phyloP scores from a whole-genome alignment of 2,113 vertebrate species.

The Plectropomus leopardus region DNA sequence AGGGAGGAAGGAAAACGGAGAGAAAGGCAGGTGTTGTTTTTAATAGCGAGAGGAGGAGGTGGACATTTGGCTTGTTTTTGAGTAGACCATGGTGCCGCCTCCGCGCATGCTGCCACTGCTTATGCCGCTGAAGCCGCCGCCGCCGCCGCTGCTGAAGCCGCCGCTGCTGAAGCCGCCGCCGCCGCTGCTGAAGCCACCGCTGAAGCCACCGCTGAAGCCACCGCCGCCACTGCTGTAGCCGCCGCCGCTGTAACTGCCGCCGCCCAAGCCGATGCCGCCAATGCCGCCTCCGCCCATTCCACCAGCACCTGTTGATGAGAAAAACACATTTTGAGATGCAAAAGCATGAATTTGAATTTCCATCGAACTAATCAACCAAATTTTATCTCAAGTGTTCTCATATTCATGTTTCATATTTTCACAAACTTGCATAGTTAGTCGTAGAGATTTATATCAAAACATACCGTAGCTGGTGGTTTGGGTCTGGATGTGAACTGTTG shows the following conservation, averaged over 20 bases:
- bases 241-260: neutral
- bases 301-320: conserved; percentile 21
- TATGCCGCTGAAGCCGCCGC: too few relatives aligned
- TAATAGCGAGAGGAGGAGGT: neutral
- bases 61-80: neutral
- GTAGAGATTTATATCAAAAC: conserved; percentile 13
- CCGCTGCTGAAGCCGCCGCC: neutral
- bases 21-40: neutral
- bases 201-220: too few relatives aligned
- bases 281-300: neutral
- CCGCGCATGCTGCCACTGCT: neutral
- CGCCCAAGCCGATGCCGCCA: neutral
- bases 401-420: neutral
- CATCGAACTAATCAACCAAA: neutral
- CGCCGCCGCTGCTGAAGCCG: neutral
- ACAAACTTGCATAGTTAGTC: neutral
- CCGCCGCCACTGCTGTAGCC: neutral
- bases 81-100: accelerated
- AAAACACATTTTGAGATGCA: conserved; percentile 14
- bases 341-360: neutral
- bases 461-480: conserved; percentile 42
- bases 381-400: neutral
- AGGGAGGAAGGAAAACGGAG: conserved; percentile 21
- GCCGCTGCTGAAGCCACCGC: accelerated
- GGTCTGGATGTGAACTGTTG: conserved; percentile 77